Conservation (phyloP, 2,888 invertebrate species). For the Chironomus riparius region DNA sequence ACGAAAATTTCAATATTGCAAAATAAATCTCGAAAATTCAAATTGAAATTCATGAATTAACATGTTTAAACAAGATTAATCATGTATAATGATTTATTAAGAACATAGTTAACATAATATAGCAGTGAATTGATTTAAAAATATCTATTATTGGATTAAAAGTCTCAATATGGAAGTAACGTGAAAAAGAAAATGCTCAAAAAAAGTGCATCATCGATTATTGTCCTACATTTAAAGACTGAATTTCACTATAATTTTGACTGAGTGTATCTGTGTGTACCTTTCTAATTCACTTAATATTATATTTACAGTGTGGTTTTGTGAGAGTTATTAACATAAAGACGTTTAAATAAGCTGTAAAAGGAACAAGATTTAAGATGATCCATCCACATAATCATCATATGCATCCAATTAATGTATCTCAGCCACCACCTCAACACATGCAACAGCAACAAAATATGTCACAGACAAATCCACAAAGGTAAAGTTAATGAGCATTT, state of each 20-base stretch:
- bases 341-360: neutral
- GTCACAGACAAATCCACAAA: constrained; percentile 7
- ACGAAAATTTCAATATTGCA: no score
- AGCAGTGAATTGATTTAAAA: neutral
- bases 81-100: no score
- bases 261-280: no score
- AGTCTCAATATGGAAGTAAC: neutral
- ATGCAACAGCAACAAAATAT: neutral
- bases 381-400: constrained; percentile 12
- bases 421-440: constrained; percentile 18
- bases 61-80: no score
- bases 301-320: neutral
- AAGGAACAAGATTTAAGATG: neutral
- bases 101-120: neutral
- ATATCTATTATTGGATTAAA: neutral
- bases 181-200: neutral
- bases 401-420: constrained; percentile 20
- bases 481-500: neutral
- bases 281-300: no score
- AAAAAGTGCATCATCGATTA: neutral
- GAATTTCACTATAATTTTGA: no score
- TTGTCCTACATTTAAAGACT: neutral
- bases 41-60: no score
- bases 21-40: no score
- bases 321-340: neutral